Base-by-base conservation (phyloP, 1,140 invertebrate genomes). In the Zaprionus kolodkinae region DNA sequence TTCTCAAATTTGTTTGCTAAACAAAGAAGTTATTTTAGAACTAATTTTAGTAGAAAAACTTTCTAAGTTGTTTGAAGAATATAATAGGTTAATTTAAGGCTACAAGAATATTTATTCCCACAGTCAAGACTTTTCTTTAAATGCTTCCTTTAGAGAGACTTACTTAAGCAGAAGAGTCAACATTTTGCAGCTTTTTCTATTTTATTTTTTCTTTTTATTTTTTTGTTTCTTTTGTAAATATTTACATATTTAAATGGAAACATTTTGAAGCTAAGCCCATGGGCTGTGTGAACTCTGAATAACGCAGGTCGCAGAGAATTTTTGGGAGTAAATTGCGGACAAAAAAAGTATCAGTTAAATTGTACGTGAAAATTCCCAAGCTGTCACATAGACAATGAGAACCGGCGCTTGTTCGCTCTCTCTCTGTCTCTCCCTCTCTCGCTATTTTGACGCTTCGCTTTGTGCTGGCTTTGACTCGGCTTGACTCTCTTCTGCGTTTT, bases 341-440 rank as follows among this genome's bases (percentile, higher is more conserved):
- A 55, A 55, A 55, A 55, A 55, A 55, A 27, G 27, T 55, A 33
- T 55, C 13, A 55, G 27, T 55, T 55, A 27, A 25, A 54, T 13
- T 13, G 15, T 13, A 55, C 27, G 52, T 55, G 25, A 55, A 55
- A 56, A 59, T 43, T 40, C 54, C 63, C 45, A 25, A 54, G 40
- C 40, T 45, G 40, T 45, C 40, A 45, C 40, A 15, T 15, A 15
- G 40, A 15, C 40, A 45, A 45, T 45, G 40, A 45, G 40, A 45
- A 45, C n/a, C 40, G 40, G 40, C 40, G 52, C 52, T n/a, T 30
- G 7, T 27, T 55, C 27, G 52, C 17, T 55, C 45, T 50, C 33
- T 21, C 21, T 21, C 21, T 21, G n/a, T n/a, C 21, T 21, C 21
- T 21, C 21, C 21, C 21, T 33, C 30, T 7, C 5, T 33, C 30